Percentiles rank a stretch among this genome's conserved stretches.
Conservation (phyloP, 2,888 invertebrate species). For the Latrodectus hesperus region DNA sequence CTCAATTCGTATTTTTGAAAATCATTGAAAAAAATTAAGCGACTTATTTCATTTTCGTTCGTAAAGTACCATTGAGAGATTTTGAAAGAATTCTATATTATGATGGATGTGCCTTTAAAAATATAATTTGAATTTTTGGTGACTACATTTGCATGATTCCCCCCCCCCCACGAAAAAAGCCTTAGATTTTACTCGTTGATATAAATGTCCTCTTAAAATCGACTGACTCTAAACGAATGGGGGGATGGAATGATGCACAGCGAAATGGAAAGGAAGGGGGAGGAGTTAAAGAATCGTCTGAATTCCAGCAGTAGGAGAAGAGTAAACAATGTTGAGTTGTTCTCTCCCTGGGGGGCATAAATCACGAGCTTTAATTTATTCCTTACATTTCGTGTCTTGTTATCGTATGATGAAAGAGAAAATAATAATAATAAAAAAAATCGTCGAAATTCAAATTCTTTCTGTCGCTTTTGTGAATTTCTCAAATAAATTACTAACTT, state of each 20-base stretch:
- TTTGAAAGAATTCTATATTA: conserved; percentile 58
- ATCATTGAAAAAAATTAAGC: neutral
- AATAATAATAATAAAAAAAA: neutral
- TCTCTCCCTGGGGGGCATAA: conserved; percentile 39
- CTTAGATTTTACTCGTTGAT: conserved; percentile 57
- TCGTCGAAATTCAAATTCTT: conserved; percentile 15
- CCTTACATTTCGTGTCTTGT: conserved; percentile 48
- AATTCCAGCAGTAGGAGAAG: conserved; percentile 14
- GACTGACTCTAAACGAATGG: conserved; percentile 11
- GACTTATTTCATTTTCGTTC: conserved; percentile 35
- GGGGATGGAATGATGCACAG: neutral
- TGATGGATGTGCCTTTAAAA: conserved; percentile 59
- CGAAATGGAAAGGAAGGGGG: neutral
- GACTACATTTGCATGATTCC: conserved; percentile 58
- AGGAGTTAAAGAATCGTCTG: conserved; percentile 18
- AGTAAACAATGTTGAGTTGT: conserved; percentile 59
- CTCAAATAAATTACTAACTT: conserved; percentile 1
- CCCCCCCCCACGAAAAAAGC: conserved; percentile 22
- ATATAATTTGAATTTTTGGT: conserved; percentile 68
- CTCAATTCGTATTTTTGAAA: neutral
- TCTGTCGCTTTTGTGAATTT: neutral
- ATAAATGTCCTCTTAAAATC: conserved; percentile 66
- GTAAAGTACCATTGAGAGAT: neutral
- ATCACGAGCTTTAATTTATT: conserved; percentile 56
- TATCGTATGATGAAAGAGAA: conserved; percentile 13